Percentiles rank a stretch among this genome's conserved stretches.
These are phyloP conservation scores for Anhinga anhinga DNA, from an alignment of 2,113 vertebrate species.

Conservation along the genomic window DNA sequence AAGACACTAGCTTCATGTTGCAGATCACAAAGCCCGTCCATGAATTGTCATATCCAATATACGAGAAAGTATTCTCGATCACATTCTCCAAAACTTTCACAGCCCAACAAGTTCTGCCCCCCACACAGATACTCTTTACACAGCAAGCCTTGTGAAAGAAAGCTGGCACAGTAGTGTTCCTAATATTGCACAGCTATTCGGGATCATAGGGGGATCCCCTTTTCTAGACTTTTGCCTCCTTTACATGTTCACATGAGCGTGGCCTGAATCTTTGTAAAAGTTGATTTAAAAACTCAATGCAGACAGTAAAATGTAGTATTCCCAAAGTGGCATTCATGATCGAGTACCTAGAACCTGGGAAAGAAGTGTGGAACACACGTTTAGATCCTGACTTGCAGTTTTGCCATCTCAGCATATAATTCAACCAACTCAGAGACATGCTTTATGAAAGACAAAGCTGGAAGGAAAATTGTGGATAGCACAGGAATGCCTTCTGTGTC, in stretches of 20 bases:
- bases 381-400: not conserved
- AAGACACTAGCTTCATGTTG: not conserved
- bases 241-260: not conserved
- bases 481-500: not conserved
- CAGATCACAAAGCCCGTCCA: not conserved
- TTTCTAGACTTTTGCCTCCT: not conserved
- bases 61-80: not conserved
- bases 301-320: not conserved
- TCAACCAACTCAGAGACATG: not conserved
- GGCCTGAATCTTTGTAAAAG: not conserved
- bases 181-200: not conserved
- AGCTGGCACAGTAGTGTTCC: not conserved
- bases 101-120: not conserved
- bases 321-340: not conserved
- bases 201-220: fast-evolving
- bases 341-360: not conserved
- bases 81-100: not conserved
- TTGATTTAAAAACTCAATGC: not conserved
- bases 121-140: not conserved
- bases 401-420: not conserved
- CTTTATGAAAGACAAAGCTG: not conserved
- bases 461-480: not conserved
- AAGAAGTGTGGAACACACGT: not conserved
- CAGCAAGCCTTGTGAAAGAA: not conserved
- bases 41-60: not conserved